These are phyloP conservation scores for Lumbricus terrestris DNA, from an alignment of 2,888 invertebrate species.

Conservation along the genomic window DNA sequence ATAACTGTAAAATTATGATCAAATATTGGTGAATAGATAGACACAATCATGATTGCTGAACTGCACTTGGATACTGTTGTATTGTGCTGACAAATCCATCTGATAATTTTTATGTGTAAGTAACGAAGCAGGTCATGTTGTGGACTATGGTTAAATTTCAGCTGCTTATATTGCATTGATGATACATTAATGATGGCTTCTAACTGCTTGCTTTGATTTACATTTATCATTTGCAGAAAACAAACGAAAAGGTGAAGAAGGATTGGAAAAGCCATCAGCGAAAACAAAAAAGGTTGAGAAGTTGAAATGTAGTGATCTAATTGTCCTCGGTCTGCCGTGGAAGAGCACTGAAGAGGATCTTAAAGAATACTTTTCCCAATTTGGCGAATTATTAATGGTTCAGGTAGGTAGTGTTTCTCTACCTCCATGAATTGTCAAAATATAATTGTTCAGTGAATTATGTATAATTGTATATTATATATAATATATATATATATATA, in stretches of 20 bases:
- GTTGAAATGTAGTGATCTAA: constrained; percentile 77
- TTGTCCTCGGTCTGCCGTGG: constrained; percentile 95
- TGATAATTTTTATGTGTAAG: too few species aligned
- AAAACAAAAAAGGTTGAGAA: constrained; percentile 89
- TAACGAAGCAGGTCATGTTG: background rate
- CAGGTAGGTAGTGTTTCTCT: constrained; percentile 72
- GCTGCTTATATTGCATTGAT: background rate
- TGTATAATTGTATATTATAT: too few species aligned
- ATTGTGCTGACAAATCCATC: too few species aligned
- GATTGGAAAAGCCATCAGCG: constrained; percentile 80
- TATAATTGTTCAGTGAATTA: background rate
- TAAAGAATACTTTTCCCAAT: constrained; percentile 92
- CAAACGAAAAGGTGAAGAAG: constrained; percentile 92
- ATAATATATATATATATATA: too few species aligned
- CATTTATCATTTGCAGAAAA: constrained; percentile 70
- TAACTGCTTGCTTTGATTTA: background rate
- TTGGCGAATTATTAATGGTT: constrained; percentile 96
- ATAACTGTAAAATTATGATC: too few species aligned
- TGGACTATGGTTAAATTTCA: background rate
- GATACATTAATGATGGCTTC: background rate
- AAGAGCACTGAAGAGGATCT: constrained; percentile 94
- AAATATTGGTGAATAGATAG: too few species aligned
- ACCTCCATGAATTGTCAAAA: background rate
- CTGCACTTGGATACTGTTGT: too few species aligned
- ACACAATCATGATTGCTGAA: too few species aligned